phyloP scores from a whole-genome alignment of 2,888 invertebrate genomes.

The Reticulitermes lucifugus region DNA sequence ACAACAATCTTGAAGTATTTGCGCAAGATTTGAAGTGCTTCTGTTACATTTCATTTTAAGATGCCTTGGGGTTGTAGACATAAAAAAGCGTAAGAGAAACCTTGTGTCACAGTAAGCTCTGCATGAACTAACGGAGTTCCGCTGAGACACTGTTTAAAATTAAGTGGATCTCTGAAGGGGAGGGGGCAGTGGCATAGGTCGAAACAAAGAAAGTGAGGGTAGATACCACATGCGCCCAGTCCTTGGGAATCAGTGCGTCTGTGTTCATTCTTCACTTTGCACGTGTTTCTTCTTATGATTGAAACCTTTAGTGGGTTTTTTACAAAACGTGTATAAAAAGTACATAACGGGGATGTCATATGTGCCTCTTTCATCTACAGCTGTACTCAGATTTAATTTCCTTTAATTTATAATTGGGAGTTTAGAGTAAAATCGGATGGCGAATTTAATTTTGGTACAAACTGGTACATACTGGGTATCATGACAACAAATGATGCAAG shows the following conservation, averaged over 20 bases:
- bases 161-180: not conserved
- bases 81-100: not conserved
- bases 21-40: no score
- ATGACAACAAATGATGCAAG: no score
- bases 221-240: not conserved
- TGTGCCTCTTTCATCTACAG: no score
- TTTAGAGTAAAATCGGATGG: no score
- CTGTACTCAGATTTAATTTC: no score
- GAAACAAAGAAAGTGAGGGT: not conserved
- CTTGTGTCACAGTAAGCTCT: not conserved
- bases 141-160: slow-evolving; percentile 2
- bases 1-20: not conserved
- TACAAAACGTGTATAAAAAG: no score
- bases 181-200: not conserved
- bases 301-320: not conserved
- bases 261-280: not conserved
- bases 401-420: no score
- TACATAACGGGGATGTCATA: no score
- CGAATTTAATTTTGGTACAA: no score
- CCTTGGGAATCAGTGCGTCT: not conserved
- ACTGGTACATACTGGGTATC: no score
- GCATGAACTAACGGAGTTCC: not conserved
- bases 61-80: no score
- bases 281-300: not conserved
- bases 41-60: no score